A percentile compares a stretch with the other conserved stretches of the same genome.
Evolutionary conservation across 2,113 vertebrate genomes (phyloP).

Genomic region (Microcebus ravelobensis): DNA sequence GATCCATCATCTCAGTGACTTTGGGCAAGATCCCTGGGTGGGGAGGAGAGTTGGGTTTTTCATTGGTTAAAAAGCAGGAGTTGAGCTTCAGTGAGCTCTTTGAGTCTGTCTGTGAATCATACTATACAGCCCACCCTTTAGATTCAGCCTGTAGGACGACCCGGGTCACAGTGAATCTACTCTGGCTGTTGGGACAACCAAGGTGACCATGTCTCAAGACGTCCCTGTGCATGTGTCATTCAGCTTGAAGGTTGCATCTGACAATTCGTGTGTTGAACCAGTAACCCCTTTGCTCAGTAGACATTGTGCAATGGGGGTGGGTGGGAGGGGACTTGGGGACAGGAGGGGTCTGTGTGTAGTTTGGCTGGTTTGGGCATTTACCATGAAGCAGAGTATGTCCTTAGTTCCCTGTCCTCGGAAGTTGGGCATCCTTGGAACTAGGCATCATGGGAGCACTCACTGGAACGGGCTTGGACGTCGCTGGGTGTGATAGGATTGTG

Average conservation of each 20-base stretch:
- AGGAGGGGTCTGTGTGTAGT: background rate
- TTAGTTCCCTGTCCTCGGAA: background rate
- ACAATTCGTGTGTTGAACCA: background rate
- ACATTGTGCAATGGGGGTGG: background rate
- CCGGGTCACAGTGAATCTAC: background rate
- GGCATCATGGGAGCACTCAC: background rate
- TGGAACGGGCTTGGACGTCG: background rate
- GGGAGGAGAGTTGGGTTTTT: background rate
- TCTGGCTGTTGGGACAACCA: constrained; percentile 29
- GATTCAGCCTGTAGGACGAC: background rate
- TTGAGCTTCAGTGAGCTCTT: background rate
- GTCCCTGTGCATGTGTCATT: background rate
- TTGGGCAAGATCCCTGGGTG: background rate
- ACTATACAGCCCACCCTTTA: background rate
- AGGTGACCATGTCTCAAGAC: background rate
- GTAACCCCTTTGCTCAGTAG: background rate
- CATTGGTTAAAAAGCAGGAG: background rate
- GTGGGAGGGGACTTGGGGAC: background rate
- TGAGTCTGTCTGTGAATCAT: background rate
- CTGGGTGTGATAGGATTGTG: background rate
- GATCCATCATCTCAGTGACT: background rate
- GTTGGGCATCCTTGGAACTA: background rate
- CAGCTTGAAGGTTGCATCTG: background rate
- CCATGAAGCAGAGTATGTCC: background rate
- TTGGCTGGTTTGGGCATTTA: background rate